Evolutionary conservation across 2,113 vertebrate species (phyloP).

Genomic region (Rhodinocichla rosea): DNA sequence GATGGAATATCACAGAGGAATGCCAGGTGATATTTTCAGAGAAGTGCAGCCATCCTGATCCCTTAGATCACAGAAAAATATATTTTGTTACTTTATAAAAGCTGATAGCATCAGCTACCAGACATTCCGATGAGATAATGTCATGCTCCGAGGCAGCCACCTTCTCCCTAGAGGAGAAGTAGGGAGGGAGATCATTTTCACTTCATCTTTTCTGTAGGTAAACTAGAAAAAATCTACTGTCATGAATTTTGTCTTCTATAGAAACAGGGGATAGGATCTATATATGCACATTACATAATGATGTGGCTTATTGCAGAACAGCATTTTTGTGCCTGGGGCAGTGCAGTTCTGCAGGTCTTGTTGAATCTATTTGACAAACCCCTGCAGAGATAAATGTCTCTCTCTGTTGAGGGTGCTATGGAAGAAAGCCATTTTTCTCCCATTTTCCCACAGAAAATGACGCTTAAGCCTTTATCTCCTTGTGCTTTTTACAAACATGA

Average conservation of each 20-base stretch:
- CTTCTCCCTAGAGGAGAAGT: not conserved
- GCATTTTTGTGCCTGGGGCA: not conserved
- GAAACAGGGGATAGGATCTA: not conserved
- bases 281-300: rapidly evolving
- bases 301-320: not conserved
- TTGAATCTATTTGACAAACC: not conserved
- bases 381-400: not conserved
- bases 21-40: not conserved
- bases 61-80: not conserved
- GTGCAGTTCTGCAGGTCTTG: not conserved
- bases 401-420: not conserved
- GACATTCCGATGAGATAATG: not conserved
- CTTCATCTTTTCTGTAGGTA: not conserved
- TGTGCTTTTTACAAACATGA: not conserved
- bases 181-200: not conserved
- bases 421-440: not conserved
- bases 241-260: not conserved
- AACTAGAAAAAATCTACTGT: not conserved
- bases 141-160: not conserved
- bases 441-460: not conserved
- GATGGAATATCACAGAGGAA: not conserved
- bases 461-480: not conserved
- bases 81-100: not conserved
- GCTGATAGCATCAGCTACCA: not conserved
- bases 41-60: not conserved